Evolutionary conservation across 2,113 vertebrate species (phyloP), one percentile per base, ranked within the genome.

Genomic region (Colius striatus): DNA sequence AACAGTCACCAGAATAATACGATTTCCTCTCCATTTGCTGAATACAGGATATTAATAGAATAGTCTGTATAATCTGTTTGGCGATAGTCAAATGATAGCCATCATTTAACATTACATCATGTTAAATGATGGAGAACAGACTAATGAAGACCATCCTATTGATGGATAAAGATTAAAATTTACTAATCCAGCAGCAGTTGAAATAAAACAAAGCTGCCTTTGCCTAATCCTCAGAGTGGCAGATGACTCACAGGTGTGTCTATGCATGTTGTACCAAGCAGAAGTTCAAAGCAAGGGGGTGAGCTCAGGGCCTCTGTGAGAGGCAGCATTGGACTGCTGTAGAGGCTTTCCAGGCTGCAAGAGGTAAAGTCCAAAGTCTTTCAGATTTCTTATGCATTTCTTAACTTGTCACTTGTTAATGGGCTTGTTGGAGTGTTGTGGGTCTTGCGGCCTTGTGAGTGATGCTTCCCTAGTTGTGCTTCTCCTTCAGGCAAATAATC

Each of bases 231-330:
- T 6, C 23, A 41, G 7, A 45, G 34, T 1, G 1, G 16, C 26
- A 21, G 32, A 32, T 2, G 2, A 18, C 27, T 26, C 3, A 2
- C 19, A 30, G 57, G 29, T 75, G 5, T 10, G 17, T 48, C 65
- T 7, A 23, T 1, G 3, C 1, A 0, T 8, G 10, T 54, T 54
- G 11, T n/a, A 27, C 43, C 1, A 3, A 30, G 43, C 9, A 10
- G 43, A 32, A 34, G 62, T 83, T 1, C 32, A 55, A 30, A 71
- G n/a, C 0, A 0, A 65, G 12, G 26, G 17, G 2, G 16, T 0
- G 7, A 71, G 20, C 23, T 66, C 50, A 1, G 2, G 20, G 34
- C 7, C 5, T 65, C 41, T 53, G 19, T n/a, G 36, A 32, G 34
- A 94, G 32, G 16, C 0, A 1, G 48, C 13, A 20, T 76, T 32